Evolutionary conservation across 2,797 vertebrate genomes (phyloP).

Genomic region (Sitta carolinensis): DNA sequence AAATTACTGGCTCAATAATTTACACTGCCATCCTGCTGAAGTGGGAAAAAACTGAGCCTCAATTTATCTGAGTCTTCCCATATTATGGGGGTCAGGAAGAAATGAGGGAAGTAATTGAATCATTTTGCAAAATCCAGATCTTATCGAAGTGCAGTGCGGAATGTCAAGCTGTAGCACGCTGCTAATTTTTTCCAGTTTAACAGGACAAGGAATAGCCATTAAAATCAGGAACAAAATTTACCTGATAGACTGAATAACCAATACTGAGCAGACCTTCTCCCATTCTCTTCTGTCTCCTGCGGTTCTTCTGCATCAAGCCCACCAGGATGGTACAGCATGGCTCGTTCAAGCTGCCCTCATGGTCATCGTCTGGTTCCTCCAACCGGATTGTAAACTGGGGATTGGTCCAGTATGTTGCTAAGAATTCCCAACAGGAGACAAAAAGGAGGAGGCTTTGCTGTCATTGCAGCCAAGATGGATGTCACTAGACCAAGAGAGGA

Average conservation of each 20-base stretch:
- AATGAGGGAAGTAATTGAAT: not conserved
- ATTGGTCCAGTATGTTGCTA: constrained; percentile 90
- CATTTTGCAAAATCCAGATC: not conserved
- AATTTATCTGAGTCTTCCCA: constrained; percentile 1
- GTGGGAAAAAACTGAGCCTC: not conserved
- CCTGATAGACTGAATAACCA: constrained; percentile 84
- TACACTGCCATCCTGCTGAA: not conserved
- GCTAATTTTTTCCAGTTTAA: not conserved
- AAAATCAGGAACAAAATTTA: constrained; percentile 7
- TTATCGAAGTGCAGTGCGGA: not conserved
- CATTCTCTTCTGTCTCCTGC: constrained; percentile 74
- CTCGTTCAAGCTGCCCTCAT: constrained; percentile 62
- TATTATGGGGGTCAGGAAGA: not conserved
- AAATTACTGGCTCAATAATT: not conserved
- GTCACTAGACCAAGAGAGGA: not conserved
- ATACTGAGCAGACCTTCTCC: constrained; percentile 86
- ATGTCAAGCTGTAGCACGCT: not conserved
- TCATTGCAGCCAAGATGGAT: not conserved
- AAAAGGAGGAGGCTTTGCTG: not conserved
- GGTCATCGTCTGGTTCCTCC: constrained; percentile 82
- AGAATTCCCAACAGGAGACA: not conserved
- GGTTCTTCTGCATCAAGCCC: constrained; percentile 90
- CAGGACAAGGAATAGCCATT: not conserved
- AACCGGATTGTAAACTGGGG: constrained; percentile 86
- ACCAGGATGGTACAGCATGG: constrained; percentile 81